phyloP scores from a whole-genome alignment of 2,888 invertebrate genomes.

The Blera fallax region DNA sequence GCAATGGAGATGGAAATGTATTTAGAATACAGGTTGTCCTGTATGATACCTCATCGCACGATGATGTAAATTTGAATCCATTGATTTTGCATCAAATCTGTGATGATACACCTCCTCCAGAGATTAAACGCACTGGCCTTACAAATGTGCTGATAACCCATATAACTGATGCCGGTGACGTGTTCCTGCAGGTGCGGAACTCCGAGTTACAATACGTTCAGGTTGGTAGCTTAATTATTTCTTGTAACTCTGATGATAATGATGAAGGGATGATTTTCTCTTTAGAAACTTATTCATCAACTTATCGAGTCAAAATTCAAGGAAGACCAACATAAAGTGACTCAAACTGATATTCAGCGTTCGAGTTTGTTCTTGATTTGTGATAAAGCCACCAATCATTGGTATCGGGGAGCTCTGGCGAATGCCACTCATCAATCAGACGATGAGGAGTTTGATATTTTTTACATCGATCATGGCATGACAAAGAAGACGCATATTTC shows the following conservation, averaged over 20 bases:
- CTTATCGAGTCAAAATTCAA: conserved; percentile 78
- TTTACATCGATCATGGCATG: conserved; percentile 84
- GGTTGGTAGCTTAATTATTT: conserved; percentile 53
- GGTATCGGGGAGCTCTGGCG: conserved; percentile 83
- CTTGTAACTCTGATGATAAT: neutral
- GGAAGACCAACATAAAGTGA: conserved; percentile 78
- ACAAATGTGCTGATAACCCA: conserved; percentile 79
- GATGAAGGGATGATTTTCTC: neutral
- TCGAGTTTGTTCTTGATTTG: conserved; percentile 82
- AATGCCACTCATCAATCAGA: conserved; percentile 49
- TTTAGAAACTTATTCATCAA: conserved; percentile 76
- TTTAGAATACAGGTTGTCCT: conserved; percentile 84
- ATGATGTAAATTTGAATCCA: conserved; percentile 86
- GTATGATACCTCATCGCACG: conserved; percentile 85
- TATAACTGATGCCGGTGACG: conserved; percentile 79
- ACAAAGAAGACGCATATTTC: conserved; percentile 81
- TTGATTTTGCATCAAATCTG: conserved; percentile 84
- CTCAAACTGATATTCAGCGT: conserved; percentile 77
- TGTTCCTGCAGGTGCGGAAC: conserved; percentile 79
- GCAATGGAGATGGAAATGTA: conserved; percentile 68
- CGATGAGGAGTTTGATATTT: conserved; percentile 82
- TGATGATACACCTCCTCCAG: conserved; percentile 78
- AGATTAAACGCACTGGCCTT: conserved; percentile 77
- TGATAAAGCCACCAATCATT: conserved; percentile 75
- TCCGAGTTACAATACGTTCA: conserved; percentile 79